phyloP scores from a whole-genome alignment of 2,113 vertebrate species.

The Empidonax traillii region DNA sequence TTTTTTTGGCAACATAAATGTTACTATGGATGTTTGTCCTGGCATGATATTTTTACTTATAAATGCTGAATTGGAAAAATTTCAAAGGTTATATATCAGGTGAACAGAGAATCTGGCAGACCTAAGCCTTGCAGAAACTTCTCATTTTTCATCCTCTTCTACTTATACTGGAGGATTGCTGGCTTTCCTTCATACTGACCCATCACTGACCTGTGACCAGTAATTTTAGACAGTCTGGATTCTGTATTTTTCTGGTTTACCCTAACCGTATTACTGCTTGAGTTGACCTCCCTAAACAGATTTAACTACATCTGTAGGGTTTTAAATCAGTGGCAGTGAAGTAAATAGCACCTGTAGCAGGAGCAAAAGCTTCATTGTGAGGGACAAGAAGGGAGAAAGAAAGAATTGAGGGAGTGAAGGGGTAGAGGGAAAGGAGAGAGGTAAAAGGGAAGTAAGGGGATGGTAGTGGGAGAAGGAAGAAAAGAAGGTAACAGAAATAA shows the following conservation, averaged over 20 bases:
- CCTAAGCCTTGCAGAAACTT: background rate
- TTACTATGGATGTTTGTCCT: background rate
- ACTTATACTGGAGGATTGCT: background rate
- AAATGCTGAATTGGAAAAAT: background rate
- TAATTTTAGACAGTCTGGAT: background rate
- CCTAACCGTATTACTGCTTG: background rate
- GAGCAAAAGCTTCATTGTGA: background rate
- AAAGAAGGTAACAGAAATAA: background rate
- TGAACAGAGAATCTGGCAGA: background rate
- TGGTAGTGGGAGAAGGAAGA: background rate
- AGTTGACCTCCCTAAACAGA: background rate
- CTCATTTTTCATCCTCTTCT: background rate
- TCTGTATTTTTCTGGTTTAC: background rate
- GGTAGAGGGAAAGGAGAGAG: background rate
- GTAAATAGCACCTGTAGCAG: background rate
- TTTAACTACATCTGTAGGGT: background rate
- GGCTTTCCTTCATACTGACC: background rate
- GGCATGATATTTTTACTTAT: background rate
- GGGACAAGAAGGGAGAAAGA: background rate
- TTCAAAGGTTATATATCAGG: background rate
- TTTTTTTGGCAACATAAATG: background rate
- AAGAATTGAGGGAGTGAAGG: background rate
- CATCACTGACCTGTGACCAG: background rate
- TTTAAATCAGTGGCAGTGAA: background rate
- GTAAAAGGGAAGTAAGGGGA: background rate